A percentile compares a stretch with the other conserved stretches of the same genome.
Evolutionary conservation across 1,140 invertebrate species (phyloP).

Genomic region (Drosophila nebulosa): DNA sequence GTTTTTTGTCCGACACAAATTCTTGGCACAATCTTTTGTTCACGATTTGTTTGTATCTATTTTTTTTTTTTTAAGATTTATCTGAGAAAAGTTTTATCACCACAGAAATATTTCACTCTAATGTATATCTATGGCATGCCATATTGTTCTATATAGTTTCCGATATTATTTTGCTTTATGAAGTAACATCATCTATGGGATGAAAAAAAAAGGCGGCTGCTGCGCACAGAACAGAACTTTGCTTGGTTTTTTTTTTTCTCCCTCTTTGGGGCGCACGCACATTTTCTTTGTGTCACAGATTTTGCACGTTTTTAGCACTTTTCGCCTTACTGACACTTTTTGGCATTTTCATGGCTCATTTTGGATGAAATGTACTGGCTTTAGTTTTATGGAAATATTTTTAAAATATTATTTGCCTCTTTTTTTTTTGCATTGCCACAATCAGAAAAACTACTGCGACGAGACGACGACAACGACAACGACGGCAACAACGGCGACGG

Average conservation of each 20-base stretch:
- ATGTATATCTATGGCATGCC: conserved; percentile 28
- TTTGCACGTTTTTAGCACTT: conserved; percentile 29
- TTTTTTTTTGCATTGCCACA: conserved; percentile 63
- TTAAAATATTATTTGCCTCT: conserved; percentile 47
- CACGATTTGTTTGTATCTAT: not conserved
- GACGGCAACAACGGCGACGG: conserved; percentile 61
- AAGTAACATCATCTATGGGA: not conserved
- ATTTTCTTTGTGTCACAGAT: conserved; percentile 29
- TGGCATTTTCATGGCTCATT: conserved; percentile 12
- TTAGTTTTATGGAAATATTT: conserved; percentile 34
- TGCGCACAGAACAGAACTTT: conserved; percentile 54
- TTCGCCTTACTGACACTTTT: not conserved
- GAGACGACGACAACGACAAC: conserved; percentile 63
- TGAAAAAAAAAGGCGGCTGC: conserved; percentile 72
- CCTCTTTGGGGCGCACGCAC: conserved; percentile 26
- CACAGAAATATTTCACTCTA: not conserved
- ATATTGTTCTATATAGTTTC: conserved; percentile 32
- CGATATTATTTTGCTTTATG: not conserved
- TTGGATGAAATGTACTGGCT: conserved; percentile 25
- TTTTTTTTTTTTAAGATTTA: not conserved
- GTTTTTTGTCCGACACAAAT: not conserved
- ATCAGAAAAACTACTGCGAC: conserved; percentile 75
- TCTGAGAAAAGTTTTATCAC: not conserved
- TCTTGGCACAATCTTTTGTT: not conserved
- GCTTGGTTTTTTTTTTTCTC: conserved; percentile 21